These are phyloP conservation scores for Glossosoma conforme DNA, from an alignment of 1,140 invertebrate genomes.

Conservation along the genomic window DNA sequence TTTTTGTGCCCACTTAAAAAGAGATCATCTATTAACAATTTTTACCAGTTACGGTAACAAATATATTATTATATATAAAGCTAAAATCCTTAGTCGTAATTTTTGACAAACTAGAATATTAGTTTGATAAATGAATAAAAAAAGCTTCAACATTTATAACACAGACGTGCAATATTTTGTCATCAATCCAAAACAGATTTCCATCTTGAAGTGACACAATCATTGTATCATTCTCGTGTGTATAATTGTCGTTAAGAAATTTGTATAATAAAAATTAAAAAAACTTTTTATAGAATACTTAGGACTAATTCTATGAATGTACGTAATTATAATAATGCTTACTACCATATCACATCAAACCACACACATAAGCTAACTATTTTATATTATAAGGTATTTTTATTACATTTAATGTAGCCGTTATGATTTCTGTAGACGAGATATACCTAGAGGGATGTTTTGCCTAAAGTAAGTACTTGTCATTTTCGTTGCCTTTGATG, in stretches of 20 bases:
- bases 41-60: conserved; percentile 30
- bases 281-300: background rate
- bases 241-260: background rate
- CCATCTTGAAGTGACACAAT: too few relatives aligned
- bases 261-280: too few relatives aligned
- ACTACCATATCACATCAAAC: conserved; percentile 33
- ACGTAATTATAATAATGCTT: conserved; percentile 27
- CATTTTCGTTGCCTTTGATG: conserved; percentile 17
- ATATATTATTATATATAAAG: conserved; percentile 21
- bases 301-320: conserved; percentile 6
- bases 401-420: conserved; percentile 2
- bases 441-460: background rate
- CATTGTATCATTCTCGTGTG: too few relatives aligned
- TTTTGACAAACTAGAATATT: background rate
- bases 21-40: conserved; percentile 32
- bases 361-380: conserved; percentile 32
- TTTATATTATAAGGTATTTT: conserved; percentile 14
- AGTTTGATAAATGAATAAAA: background rate
- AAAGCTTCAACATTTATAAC: background rate
- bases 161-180: background rate
- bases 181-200: too few relatives aligned
- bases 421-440: too few relatives aligned
- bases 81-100: conserved; percentile 13
- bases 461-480: background rate
- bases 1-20: conserved; percentile 29